These are phyloP conservation scores for Wiebesia pumilae DNA, from an alignment of 1,140 invertebrate species.

Conservation along the genomic window DNA sequence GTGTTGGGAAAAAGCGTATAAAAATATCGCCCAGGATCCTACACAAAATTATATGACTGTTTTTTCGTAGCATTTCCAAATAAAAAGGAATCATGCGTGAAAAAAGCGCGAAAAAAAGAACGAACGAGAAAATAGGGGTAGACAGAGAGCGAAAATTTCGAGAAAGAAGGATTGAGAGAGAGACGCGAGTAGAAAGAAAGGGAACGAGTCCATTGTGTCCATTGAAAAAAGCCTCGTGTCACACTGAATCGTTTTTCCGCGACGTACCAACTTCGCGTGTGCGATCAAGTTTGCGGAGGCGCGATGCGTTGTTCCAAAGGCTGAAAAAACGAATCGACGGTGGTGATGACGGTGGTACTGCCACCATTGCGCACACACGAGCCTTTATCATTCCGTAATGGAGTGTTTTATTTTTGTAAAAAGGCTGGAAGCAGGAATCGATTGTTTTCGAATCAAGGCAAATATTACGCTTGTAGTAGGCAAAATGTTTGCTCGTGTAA, in stretches of 20 bases:
- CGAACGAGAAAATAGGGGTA: not conserved
- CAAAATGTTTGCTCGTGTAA: conserved; percentile 9
- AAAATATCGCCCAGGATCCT: no score
- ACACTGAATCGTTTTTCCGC: conserved; percentile 23
- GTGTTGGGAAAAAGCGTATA: no score
- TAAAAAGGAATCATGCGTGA: not conserved
- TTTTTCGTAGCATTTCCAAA: not conserved
- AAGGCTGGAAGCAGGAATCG: conserved; percentile 29
- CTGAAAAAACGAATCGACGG: conserved; percentile 27
- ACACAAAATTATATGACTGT: not conserved
- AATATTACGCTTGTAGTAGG: conserved; percentile 27
- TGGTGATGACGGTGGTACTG: no score
- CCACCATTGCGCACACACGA: not conserved
- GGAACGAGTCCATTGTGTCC: conserved; percentile 28
- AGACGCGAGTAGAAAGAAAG: not conserved
- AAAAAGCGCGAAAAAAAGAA: conserved; percentile 11
- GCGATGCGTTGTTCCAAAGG: conserved; percentile 27
- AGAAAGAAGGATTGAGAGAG: not conserved
- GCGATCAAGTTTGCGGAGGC: conserved; percentile 25
- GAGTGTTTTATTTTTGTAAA: conserved; percentile 17
- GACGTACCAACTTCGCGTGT: not conserved
- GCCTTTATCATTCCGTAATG: conserved; percentile 30
- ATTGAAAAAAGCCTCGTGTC: conserved; percentile 41
- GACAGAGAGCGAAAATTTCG: not conserved
- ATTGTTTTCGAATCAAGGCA: conserved; percentile 36